Conservation (phyloP, 2,888 invertebrate species). For the Temnothorax ravouxi region DNA sequence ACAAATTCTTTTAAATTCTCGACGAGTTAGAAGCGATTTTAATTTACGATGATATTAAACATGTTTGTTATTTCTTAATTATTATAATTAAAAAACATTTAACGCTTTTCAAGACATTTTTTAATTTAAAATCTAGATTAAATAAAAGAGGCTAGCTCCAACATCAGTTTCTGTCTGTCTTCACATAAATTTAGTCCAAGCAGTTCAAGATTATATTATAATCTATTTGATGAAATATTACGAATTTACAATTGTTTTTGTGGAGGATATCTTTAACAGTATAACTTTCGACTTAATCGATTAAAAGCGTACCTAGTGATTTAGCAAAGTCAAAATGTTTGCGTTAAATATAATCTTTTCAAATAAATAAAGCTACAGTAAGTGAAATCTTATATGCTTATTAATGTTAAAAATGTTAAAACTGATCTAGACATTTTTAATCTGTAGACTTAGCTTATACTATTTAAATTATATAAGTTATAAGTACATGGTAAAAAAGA, state of each 20-base stretch:
- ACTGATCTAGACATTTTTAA: too few relatives aligned
- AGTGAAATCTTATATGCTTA: too few relatives aligned
- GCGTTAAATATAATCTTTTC: not conserved
- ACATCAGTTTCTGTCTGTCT: not conserved
- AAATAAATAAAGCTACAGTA: not conserved
- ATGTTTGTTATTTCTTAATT: not conserved
- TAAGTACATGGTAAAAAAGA: not conserved
- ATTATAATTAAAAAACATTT: not conserved
- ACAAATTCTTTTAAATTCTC: not conserved
- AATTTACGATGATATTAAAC: not conserved
- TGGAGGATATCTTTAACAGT: not conserved
- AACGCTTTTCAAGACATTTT: not conserved
- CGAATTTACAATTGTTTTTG: not conserved
- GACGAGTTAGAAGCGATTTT: not conserved
- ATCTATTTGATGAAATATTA: not conserved
- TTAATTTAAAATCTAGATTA: not conserved
- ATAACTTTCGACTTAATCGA: conserved; percentile 14
- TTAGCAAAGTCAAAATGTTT: not conserved
- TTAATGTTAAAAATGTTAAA: too few relatives aligned
- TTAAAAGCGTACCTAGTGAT: not conserved
- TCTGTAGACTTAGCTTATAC: too few relatives aligned
- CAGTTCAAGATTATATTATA: not conserved
- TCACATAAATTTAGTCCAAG: not conserved
- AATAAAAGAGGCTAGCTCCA: not conserved
- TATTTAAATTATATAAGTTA: conserved; percentile 2